A percentile compares a stretch with the other conserved stretches of the same genome.
Evolutionary conservation across 1,140 invertebrate species (phyloP).

Genomic region (Eulimnadia texana): DNA sequence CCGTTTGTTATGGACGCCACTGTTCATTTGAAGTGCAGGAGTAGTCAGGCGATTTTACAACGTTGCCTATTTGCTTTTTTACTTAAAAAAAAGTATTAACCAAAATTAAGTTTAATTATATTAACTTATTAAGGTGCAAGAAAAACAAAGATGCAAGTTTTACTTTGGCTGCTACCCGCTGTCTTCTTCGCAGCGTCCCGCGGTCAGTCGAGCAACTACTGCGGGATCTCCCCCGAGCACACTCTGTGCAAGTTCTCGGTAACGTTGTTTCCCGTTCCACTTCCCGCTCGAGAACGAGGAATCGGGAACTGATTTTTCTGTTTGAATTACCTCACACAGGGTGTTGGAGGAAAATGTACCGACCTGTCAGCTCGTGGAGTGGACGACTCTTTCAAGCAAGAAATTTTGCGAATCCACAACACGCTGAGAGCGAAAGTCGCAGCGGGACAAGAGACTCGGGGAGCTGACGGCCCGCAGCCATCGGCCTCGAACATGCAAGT

Average conservation of each 20-base stretch:
- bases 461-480: conserved; percentile 14
- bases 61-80: too few species aligned
- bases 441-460: conserved; percentile 10
- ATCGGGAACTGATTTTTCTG: neutral
- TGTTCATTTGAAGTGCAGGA: too few species aligned
- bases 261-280: too few species aligned
- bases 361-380: conserved; percentile 1
- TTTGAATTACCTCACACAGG: neutral
- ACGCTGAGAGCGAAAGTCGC: conserved; percentile 9
- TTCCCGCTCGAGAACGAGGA: too few species aligned
- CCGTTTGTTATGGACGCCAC: too few species aligned
- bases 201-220: neutral
- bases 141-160: too few species aligned
- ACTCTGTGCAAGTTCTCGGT: neutral
- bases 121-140: too few species aligned
- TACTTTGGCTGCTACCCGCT: neutral
- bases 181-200: neutral
- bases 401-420: conserved; percentile 14
- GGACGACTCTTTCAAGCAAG: neutral
- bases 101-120: too few species aligned
- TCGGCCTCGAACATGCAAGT: conserved; percentile 16
- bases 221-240: neutral
- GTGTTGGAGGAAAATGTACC: neutral
- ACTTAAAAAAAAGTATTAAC: too few species aligned
- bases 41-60: too few species aligned